Percentiles rank a stretch among this genome's conserved stretches.
phyloP scores from a whole-genome alignment of 2,888 invertebrate genomes.

The Microplitis deprimator region DNA sequence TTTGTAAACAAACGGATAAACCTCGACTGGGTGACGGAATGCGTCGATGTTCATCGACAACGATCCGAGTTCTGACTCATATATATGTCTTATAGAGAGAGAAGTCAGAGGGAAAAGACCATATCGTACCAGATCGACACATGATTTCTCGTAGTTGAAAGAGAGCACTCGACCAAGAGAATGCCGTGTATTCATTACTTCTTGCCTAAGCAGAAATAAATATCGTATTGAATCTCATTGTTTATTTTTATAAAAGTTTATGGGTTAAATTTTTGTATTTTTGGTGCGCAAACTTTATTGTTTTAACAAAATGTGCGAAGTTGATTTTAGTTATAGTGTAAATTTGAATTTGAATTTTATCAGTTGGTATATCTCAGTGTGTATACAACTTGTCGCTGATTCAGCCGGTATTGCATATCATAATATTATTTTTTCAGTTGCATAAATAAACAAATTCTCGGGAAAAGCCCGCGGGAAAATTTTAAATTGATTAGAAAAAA shows the following conservation, averaged over 20 bases:
- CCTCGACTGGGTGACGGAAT: conserved; percentile 7
- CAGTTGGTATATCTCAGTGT: background rate
- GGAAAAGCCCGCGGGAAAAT: background rate
- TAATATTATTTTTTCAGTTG: background rate
- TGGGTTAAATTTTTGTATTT: too few species aligned
- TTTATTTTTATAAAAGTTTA: background rate
- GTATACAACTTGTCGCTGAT: background rate
- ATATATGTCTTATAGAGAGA: background rate
- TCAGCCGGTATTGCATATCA: background rate
- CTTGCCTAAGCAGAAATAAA: background rate
- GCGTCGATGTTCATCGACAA: conserved; percentile 15
- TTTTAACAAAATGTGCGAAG: background rate
- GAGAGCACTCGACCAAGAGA: conserved; percentile 38
- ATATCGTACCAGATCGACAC: conserved; percentile 38
- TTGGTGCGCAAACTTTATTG: background rate
- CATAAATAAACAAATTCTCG: conserved; percentile 2
- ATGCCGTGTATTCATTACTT: conserved; percentile 21
- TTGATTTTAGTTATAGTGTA: background rate
- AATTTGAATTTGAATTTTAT: background rate
- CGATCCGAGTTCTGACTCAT: conserved; percentile 22
- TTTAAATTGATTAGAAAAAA: too few species aligned
- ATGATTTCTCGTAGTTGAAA: conserved; percentile 44
- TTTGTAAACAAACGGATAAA: conserved; percentile 26
- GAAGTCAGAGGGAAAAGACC: conserved; percentile 16
- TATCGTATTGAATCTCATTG: background rate